These are phyloP conservation scores for Cheilosia grossa DNA, from an alignment of 2,888 invertebrate species.

Conservation along the genomic window DNA sequence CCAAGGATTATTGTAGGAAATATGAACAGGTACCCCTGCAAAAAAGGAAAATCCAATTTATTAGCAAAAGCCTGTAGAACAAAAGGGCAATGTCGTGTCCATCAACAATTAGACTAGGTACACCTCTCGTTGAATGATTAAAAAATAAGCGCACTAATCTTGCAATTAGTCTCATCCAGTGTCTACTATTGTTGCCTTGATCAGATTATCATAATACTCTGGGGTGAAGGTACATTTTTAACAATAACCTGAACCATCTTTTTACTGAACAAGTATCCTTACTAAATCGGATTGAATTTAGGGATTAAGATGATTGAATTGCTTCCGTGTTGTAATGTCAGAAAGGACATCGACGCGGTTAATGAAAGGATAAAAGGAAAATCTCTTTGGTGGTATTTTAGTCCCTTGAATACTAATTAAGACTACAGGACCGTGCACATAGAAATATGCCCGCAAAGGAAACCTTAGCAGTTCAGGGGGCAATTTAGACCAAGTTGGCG, in stretches of 20 bases:
- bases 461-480: constrained; percentile 10
- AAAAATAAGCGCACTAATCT: constrained; percentile 32
- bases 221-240: background rate
- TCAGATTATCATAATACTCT: constrained; percentile 1
- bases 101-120: constrained; percentile 3
- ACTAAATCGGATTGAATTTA: constrained; percentile 38
- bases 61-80: background rate
- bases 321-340: constrained; percentile 49
- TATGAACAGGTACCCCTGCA: constrained; percentile 31
- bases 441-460: background rate
- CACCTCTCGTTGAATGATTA: constrained; percentile 8
- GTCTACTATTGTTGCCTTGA: constrained; percentile 19
- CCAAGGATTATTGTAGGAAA: constrained; percentile 11
- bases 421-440: constrained; percentile 21
- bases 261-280: background rate
- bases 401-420: constrained; percentile 68
- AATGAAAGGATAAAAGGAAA: constrained; percentile 60
- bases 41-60: constrained; percentile 40
- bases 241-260: background rate
- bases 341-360: constrained; percentile 48
- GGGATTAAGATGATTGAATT: constrained; percentile 61
- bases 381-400: constrained; percentile 14
- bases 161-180: constrained; percentile 43
- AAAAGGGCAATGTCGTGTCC: constrained; percentile 20
- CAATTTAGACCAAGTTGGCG: constrained; percentile 15